Evolutionary conservation across 2,113 vertebrate species (phyloP).

Genomic region (Geococcyx californianus): DNA sequence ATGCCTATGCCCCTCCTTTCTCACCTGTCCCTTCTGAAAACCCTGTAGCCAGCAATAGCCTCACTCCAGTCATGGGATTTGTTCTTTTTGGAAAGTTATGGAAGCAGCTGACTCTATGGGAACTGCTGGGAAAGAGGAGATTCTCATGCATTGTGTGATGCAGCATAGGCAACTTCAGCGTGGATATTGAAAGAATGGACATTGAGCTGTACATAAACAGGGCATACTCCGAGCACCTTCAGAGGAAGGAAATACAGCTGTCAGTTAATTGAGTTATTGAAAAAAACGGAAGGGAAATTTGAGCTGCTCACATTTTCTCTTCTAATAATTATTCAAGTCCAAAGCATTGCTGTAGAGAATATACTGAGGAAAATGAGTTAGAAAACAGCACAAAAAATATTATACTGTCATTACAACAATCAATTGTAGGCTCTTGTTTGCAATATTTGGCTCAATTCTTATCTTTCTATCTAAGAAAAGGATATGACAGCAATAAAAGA

Average conservation of each 20-base stretch:
- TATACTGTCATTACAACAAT: not conserved
- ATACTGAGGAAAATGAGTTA: not conserved
- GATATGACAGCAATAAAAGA: slow-evolving; percentile 17
- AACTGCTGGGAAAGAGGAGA: not conserved
- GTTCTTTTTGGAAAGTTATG: not conserved
- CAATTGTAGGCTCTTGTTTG: not conserved
- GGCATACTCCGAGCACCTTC: not conserved
- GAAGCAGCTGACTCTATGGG: accelerated
- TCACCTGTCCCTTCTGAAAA: no score
- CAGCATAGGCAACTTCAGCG: not conserved
- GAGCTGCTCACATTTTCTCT: not conserved
- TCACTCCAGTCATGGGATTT: no score
- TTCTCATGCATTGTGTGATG: not conserved
- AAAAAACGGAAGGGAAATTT: not conserved
- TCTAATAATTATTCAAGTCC: not conserved
- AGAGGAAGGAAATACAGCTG: not conserved
- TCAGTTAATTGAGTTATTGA: not conserved
- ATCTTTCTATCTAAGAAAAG: not conserved
- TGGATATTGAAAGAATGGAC: not conserved
- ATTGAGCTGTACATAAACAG: not conserved
- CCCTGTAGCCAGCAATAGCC: no score
- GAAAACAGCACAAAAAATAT: not conserved
- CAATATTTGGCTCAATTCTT: not conserved
- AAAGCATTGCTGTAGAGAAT: not conserved
- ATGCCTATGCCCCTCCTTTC: no score